Evolutionary conservation across 2,113 vertebrate genomes (phyloP).

Genomic region (Phaethon lepturus): DNA sequence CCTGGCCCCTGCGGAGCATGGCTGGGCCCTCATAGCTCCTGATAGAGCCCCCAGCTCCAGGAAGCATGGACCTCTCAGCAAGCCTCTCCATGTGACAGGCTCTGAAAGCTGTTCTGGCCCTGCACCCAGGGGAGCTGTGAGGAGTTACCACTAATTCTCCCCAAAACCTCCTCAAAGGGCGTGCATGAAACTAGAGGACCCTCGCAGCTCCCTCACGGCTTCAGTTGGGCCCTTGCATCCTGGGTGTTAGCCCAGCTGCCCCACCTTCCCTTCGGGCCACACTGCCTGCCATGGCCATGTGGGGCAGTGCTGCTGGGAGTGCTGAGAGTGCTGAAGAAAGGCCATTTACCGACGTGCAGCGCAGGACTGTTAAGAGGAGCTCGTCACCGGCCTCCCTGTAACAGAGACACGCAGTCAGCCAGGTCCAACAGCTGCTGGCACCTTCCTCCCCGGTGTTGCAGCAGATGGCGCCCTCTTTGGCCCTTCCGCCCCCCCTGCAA

Average conservation of each 20-base stretch:
- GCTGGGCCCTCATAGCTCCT: not conserved
- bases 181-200: not conserved
- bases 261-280: not conserved
- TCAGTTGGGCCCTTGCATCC: accelerated
- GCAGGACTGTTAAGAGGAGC: constrained; percentile 85
- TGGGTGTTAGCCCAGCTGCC: accelerated
- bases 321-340: not conserved
- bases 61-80: accelerated
- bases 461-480: not conserved
- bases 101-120: not conserved
- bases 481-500: accelerated
- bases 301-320: not conserved
- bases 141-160: not conserved
- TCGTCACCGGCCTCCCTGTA: constrained; percentile 86
- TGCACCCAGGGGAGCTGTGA: not conserved
- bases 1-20: accelerated
- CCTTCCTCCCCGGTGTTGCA: accelerated
- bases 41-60: not conserved
- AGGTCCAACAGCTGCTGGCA: accelerated
- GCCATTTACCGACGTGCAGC: constrained; percentile 84
- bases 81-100: accelerated
- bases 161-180: too few species aligned
- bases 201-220: accelerated
- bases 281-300: not conserved
- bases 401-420: not conserved